phyloP scores from a whole-genome alignment of 2,888 invertebrate species.

The Salpingus planirostris region DNA sequence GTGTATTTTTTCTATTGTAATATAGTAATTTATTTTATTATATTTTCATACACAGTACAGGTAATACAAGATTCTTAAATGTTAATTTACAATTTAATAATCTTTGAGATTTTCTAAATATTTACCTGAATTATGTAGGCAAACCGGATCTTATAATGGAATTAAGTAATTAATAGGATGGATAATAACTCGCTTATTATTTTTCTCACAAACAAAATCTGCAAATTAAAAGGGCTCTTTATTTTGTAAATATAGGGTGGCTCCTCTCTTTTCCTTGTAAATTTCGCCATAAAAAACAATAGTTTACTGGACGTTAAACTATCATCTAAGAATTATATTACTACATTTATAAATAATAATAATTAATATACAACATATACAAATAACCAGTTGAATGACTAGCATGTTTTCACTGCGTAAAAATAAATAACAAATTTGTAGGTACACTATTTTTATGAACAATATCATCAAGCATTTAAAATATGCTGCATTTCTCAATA shows the following conservation, averaged over 20 bases:
- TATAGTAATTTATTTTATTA: constrained; percentile 23
- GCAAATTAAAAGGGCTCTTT: no score
- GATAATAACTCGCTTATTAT: no score
- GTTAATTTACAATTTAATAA: constrained; percentile 23
- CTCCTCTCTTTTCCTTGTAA: no score
- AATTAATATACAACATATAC: constrained; percentile 36
- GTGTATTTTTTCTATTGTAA: constrained; percentile 7
- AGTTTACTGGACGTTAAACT: constrained; percentile 13
- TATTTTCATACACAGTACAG: constrained; percentile 31
- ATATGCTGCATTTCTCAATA: background rate
- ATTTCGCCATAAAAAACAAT: constrained; percentile 11
- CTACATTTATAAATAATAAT: constrained; percentile 34
- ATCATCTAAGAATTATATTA: constrained; percentile 23
- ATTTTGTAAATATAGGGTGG: no score
- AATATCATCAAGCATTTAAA: constrained; percentile 16
- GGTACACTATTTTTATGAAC: constrained; percentile 23
- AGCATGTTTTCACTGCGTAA: constrained; percentile 37
- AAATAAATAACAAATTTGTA: constrained; percentile 33
- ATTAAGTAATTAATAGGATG: no score
- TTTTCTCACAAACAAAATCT: no score
- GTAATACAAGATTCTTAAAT: constrained; percentile 24
- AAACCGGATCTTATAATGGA: background rate
- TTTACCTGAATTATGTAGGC: no score
- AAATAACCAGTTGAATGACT: constrained; percentile 39
- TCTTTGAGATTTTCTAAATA: no score